Conservation (phyloP, 2,888 invertebrate genomes). For the Spialia ferax region DNA sequence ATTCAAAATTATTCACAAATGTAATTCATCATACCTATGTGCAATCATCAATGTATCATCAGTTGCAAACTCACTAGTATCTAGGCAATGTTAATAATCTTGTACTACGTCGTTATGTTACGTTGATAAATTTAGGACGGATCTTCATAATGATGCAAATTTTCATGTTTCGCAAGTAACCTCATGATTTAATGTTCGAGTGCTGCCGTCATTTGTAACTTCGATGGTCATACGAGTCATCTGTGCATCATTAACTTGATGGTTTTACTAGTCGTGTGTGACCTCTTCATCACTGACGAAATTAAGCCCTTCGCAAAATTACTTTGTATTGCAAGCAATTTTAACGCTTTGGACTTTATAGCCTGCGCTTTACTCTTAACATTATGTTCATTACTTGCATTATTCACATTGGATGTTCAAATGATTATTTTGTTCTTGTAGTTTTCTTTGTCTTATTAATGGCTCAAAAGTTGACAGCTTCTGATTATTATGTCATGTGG, state of each 20-base stretch:
- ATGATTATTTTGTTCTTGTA: too few relatives aligned
- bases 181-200: slow-evolving; percentile 27
- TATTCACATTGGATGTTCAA: too few relatives aligned
- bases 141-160: slow-evolving; percentile 22
- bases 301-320: background rate
- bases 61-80: background rate
- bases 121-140: slow-evolving; percentile 10
- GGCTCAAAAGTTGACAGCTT: too few relatives aligned
- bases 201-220: slow-evolving; percentile 24
- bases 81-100: slow-evolving; percentile 1
- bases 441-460: too few relatives aligned
- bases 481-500: too few relatives aligned
- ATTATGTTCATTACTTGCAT: too few relatives aligned
- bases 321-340: background rate
- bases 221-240: slow-evolving; percentile 27
- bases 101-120: background rate
- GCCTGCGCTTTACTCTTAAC: too few relatives aligned
- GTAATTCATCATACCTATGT: background rate
- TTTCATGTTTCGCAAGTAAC: slow-evolving; percentile 29
- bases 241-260: slow-evolving; percentile 30
- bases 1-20: background rate
- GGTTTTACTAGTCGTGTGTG: slow-evolving; percentile 11
- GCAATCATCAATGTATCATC: slow-evolving; percentile 1
- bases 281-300: background rate
- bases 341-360: background rate